Evolutionary conservation across 2,797 vertebrate genomes (phyloP).

Genomic region (Antennarius maculatus): DNA sequence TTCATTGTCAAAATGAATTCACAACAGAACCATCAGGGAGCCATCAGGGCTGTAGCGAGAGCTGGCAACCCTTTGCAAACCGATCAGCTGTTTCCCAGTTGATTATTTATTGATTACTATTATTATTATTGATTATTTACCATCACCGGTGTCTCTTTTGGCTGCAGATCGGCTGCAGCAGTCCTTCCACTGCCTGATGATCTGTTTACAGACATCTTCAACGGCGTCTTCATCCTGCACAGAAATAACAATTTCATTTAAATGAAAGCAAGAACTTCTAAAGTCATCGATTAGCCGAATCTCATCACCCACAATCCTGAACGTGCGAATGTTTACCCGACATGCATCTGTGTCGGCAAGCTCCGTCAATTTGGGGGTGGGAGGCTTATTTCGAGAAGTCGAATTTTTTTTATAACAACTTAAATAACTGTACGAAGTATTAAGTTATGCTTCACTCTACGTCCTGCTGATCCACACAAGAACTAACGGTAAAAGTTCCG

Average conservation of each 20-base stretch:
- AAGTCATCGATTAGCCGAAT: too few relatives aligned
- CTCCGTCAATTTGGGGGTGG: too few relatives aligned
- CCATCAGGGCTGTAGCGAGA: too few relatives aligned
- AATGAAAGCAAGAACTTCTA: background rate
- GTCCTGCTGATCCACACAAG: background rate
- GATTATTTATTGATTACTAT: too few relatives aligned
- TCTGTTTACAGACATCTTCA: constrained; percentile 89
- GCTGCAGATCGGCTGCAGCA: constrained; percentile 64
- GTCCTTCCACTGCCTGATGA: constrained; percentile 90
- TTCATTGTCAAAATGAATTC: too few relatives aligned
- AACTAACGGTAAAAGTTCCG: background rate
- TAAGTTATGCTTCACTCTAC: background rate
- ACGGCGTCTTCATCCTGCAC: constrained; percentile 90
- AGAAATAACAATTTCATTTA: constrained; percentile 31
- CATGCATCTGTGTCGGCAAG: too few relatives aligned
- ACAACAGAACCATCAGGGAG: background rate
- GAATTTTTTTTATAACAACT: background rate
- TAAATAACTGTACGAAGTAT: background rate
- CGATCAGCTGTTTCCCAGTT: too few relatives aligned
- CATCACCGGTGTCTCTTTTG: constrained; percentile 80
- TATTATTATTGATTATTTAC: constrained; percentile 35
- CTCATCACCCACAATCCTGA: too few relatives aligned
- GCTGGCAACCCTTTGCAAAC: too few relatives aligned
- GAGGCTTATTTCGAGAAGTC: too few relatives aligned
- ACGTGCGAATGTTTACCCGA: too few relatives aligned